phyloP scores from a whole-genome alignment of 2,113 vertebrate species.

The Rafetus swinhoei region DNA sequence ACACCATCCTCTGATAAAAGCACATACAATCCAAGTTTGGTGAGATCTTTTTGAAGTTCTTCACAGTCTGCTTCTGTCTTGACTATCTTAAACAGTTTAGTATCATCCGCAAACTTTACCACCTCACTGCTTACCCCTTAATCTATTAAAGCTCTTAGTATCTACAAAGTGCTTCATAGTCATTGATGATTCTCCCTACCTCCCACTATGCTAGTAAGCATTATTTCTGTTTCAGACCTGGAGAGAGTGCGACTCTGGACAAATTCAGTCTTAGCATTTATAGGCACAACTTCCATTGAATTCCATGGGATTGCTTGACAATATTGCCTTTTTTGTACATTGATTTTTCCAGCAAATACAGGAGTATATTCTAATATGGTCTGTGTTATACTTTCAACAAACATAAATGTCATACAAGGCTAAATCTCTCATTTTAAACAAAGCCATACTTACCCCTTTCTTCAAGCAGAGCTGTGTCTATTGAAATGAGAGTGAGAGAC shows the following conservation, averaged over 20 bases:
- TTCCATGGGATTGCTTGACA: neutral
- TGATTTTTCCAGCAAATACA: neutral
- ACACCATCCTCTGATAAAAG: neutral
- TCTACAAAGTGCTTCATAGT: neutral
- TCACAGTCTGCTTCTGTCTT: too few relatives aligned
- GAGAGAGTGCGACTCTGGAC: neutral
- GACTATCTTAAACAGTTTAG: too few relatives aligned
- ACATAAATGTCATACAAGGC: neutral
- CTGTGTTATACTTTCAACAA: neutral
- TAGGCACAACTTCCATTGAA: neutral
- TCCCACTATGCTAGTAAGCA: neutral
- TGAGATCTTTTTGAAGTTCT: too few relatives aligned
- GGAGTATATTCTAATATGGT: neutral
- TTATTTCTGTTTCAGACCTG: neutral
- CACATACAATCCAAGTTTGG: neutral
- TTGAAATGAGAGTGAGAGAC: neutral
- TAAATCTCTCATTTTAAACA: neutral
- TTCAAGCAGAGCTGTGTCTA: neutral
- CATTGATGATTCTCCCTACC: neutral
- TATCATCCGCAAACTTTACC: too few relatives aligned
- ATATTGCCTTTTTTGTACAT: neutral
- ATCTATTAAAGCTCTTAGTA: neutral
- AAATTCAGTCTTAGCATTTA: neutral
- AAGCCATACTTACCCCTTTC: neutral
- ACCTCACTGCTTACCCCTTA: neutral